Base-by-base conservation (phyloP, 2,888 invertebrate species). In the Drosophila prostipennis region DNA sequence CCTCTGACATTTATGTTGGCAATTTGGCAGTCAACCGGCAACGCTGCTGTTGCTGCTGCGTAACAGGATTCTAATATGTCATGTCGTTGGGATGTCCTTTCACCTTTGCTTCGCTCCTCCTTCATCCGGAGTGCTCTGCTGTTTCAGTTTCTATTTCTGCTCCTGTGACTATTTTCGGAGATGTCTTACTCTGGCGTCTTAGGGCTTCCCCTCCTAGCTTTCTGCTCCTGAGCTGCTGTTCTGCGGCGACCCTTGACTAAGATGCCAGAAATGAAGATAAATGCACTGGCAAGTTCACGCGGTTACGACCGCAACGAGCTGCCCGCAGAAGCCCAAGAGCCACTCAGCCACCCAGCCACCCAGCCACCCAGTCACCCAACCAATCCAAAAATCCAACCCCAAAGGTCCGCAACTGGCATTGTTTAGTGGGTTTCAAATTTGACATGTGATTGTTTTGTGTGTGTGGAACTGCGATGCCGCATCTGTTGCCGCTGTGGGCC, bases 1-100 rank as follows among this genome's bases (percentile, higher is more conserved):
- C 57, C 75, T 72, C 83, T 86, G 89, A 87, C 87, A 89, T 90
- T 89, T 89, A 86, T 89, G 89, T 87, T 89, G 80, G 88, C 89
- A 87, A 84, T 86, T 84, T 82, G 80, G 85, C 78, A 83, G 82
- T 83, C 88, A 88, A 73, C 70, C 77, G 64, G 76, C 80, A 69
- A 76, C 55, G 71, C 61, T 74, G 64, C 67, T 56, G 72, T 68
- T 65, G 56, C 59, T 52, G 60, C 59, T 76, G 74, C 86, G 87
- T 87, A 84, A 87, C 84, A 80, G 85, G 82, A 86, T 84, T 84
- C 79, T 77, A 79, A 87, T 86, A 83, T 85, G 80, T 88, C 89
- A 82, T 88, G 84, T 88, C 87, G 78, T 46, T 74, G 84, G 78
- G 79, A 76, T 87, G 84, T 78, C 70, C 76, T 88, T 83, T 78